Evolutionary conservation across 2,113 vertebrate species (phyloP), one percentile per base, ranked within the genome.

Genomic region (Sylvilagus bachmani): DNA sequence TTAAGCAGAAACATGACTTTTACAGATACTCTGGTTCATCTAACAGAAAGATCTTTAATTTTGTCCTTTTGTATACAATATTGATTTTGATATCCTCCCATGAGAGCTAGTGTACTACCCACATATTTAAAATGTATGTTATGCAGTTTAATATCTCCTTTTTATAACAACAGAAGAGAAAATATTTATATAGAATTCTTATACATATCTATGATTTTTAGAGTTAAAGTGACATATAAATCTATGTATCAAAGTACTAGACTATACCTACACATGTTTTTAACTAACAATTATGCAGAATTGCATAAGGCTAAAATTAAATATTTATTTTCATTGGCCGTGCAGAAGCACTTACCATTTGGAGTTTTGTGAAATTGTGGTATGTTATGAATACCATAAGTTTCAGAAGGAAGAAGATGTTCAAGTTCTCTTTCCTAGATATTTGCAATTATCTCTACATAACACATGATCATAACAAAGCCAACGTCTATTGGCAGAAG

Each of bases 131-230:
- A 64, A 38, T 82, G 10, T 88, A 3, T 38, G 14, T 58, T 58
- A 58, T 17, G 55, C 19, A 19, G 55, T 64, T 70, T 12, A n/a
- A 85, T 44, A 74, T 17, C 3, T 36, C 24, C 17, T 79, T 79
- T 19, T 69, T 27, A 62, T 53, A 4, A 31, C 6, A 74, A 29
- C 44, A 44, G 44, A n/a, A 79, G 51, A 51, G 22, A 71, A 74
- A 88, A 71, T 89, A 96, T 91, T 61, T 83, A 25, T n/a, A 29
- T 49, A 66, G 2, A 38, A 49, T 87, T 78, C 3, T 83, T n/a
- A 62, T 4, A 38, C 2, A 5, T 64, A 10, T 80, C 22, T 66
- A 9, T 70, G 11, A 29, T 62, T 29, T 61, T 92, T 36, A n/a
- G n/a, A n/a, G n/a, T 70, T 9, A 24, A 89, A 71, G 6, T 17